A percentile compares a stretch with the other conserved stretches of the same genome.
Conservation (phyloP, 2,797 vertebrate genomes). For the Epinephelus coioides region DNA sequence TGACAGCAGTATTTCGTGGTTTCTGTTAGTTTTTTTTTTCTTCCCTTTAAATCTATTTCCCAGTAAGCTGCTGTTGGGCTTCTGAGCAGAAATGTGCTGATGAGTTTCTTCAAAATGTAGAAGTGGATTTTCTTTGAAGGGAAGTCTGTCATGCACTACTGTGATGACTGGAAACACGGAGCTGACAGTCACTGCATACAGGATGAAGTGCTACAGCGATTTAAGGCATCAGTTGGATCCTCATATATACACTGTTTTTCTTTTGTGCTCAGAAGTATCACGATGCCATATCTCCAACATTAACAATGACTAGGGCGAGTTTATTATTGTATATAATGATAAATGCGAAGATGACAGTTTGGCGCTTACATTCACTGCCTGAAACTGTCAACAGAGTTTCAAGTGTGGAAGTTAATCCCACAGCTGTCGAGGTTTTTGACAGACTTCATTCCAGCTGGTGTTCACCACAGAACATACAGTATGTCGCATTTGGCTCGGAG, state of each 20-base stretch:
- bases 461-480: slow-evolving; percentile 1
- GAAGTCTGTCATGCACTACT: slow-evolving; percentile 25
- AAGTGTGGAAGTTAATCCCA: neutral
- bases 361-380: neutral
- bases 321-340: neutral
- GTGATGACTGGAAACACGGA: slow-evolving; percentile 33
- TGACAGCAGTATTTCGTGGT: slow-evolving; percentile 24
- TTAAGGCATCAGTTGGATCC: slow-evolving; percentile 10
- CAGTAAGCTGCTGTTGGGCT: slow-evolving; percentile 27
- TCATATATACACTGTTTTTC: neutral
- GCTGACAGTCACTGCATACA: slow-evolving; percentile 17
- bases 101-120: slow-evolving; percentile 37
- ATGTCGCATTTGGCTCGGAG: slow-evolving; percentile 5
- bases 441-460: neutral
- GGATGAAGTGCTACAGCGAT: slow-evolving; percentile 5
- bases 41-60: slow-evolving; percentile 31
- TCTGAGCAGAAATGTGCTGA: slow-evolving; percentile 46
- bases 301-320: neutral
- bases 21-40: neutral
- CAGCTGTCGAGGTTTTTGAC: slow-evolving; percentile 1
- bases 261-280: neutral
- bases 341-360: neutral
- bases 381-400: slow-evolving; percentile 7
- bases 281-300: neutral
- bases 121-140: slow-evolving; percentile 50